phyloP scores from a whole-genome alignment of 2,888 invertebrate species.

The Drosophila maculinotata region DNA sequence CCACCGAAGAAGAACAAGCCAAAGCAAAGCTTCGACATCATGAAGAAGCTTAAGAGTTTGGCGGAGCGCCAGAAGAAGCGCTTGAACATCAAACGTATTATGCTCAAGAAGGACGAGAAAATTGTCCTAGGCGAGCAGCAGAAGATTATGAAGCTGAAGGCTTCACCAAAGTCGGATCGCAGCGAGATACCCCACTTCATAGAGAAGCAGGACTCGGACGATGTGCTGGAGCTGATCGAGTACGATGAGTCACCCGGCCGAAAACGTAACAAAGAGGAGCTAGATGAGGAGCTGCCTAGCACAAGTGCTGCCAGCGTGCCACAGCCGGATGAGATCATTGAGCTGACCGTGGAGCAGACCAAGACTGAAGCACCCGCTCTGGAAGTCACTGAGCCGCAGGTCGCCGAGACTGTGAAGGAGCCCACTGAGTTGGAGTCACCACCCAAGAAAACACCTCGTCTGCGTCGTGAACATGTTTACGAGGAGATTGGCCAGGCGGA shows the following conservation, averaged over 20 bases:
- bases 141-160: slow-evolving; percentile 87
- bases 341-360: slow-evolving; percentile 69
- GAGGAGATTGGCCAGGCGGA: slow-evolving; percentile 86
- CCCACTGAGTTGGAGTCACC: slow-evolving; percentile 52
- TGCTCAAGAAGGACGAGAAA: slow-evolving; percentile 85
- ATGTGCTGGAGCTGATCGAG: slow-evolving; percentile 84
- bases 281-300: slow-evolving; percentile 48
- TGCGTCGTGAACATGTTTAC: slow-evolving; percentile 88
- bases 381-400: slow-evolving; percentile 40
- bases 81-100: slow-evolving; percentile 82
- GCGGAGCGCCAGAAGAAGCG: slow-evolving; percentile 88
- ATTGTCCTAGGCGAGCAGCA: slow-evolving; percentile 86
- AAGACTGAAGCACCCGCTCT: slow-evolving; percentile 51
- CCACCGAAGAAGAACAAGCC: slow-evolving; percentile 54
- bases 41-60: slow-evolving; percentile 88
- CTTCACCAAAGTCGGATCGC: slow-evolving; percentile 88
- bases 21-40: slow-evolving; percentile 87
- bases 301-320: slow-evolving; percentile 73
- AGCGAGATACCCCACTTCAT: slow-evolving; percentile 85
- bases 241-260: slow-evolving; percentile 85
- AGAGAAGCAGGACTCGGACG: slow-evolving; percentile 85
- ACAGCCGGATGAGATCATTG: slow-evolving; percentile 84
- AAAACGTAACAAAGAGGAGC: slow-evolving; percentile 74
- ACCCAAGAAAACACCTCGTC: slow-evolving; percentile 84
- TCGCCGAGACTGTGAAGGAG: slow-evolving; percentile 4